A percentile compares a stretch with the other conserved stretches of the same genome.
phyloP scores from a whole-genome alignment of 2,888 invertebrate genomes.

The Tinea semifulvella region DNA sequence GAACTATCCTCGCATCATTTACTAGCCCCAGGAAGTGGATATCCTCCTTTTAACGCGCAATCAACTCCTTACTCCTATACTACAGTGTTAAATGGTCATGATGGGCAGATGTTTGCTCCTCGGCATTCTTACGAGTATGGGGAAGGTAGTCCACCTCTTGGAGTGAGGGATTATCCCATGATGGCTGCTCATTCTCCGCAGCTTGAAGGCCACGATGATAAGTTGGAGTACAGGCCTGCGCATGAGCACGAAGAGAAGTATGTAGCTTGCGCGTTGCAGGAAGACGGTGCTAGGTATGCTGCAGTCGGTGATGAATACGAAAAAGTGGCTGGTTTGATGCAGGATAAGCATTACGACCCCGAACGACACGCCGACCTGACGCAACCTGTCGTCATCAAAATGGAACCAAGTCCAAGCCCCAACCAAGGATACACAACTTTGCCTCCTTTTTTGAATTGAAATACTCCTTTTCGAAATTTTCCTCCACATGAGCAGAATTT shows the following conservation, averaged over 20 bases:
- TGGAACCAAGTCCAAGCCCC: conserved; percentile 53
- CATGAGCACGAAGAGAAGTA: conserved; percentile 61
- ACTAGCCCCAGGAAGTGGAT: conserved; percentile 70
- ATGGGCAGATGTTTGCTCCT: conserved; percentile 75
- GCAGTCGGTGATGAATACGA: conserved; percentile 70
- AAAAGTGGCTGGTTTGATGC: conserved; percentile 63
- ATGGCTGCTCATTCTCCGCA: conserved; percentile 71
- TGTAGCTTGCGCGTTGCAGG: conserved; percentile 53
- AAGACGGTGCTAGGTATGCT: conserved; percentile 64
- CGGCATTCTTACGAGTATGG: conserved; percentile 69
- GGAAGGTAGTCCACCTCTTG: conserved; percentile 69
- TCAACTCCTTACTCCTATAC: conserved; percentile 71
- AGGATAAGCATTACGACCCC: conserved; percentile 57
- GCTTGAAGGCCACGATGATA: conserved; percentile 63
- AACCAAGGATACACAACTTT: conserved; percentile 72
- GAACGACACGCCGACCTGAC: conserved; percentile 51
- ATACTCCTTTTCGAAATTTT: conserved; percentile 68
- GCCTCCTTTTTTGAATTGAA: conserved; percentile 82
- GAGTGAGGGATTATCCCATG: conserved; percentile 72
- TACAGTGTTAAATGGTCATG: conserved; percentile 76
- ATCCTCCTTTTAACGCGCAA: conserved; percentile 70
- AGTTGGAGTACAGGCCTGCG: conserved; percentile 42
- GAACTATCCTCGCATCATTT: conserved; percentile 80
- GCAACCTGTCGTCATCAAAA: conserved; percentile 63
- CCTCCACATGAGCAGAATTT: conserved; percentile 42